These are phyloP conservation scores for Caranx melampygus DNA, from an alignment of 2,113 vertebrate species.

Conservation along the genomic window DNA sequence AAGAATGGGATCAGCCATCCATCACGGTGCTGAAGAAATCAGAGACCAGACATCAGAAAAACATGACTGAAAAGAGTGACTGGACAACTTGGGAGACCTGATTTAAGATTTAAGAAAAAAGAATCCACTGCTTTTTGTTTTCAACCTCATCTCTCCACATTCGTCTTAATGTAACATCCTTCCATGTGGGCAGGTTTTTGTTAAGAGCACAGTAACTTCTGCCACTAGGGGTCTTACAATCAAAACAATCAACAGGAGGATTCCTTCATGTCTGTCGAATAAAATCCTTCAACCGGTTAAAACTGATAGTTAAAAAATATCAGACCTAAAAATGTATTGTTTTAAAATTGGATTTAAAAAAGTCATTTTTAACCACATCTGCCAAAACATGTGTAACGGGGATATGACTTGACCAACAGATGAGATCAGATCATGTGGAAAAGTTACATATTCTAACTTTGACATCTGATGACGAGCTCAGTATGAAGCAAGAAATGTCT, in stretches of 20 bases:
- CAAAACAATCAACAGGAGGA: too few species aligned
- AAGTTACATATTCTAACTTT: too few species aligned
- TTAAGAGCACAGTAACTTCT: not conserved
- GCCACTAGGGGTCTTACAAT: too few species aligned
- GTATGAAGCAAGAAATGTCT: not conserved
- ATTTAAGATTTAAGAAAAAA: not conserved
- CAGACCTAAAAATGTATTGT: too few species aligned
- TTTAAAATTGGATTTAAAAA: too few species aligned
- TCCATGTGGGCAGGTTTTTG: not conserved
- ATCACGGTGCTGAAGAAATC: slow-evolving; percentile 88
- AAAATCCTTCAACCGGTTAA: too few species aligned
- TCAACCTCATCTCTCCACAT: slow-evolving; percentile 1
- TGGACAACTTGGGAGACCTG: not conserved
- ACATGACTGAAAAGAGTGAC: not conserved
- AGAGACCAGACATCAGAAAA: not conserved
- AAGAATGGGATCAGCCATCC: slow-evolving; percentile 99
- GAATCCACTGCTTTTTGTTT: slow-evolving; percentile 16
- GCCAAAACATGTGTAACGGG: too few species aligned
- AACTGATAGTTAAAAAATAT: too few species aligned
- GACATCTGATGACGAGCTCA: not conserved
- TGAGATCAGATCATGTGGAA: too few species aligned
- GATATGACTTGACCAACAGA: too few species aligned
- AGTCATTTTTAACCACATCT: too few species aligned
- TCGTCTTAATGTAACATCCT: not conserved
- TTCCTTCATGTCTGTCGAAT: too few species aligned